Conservation (phyloP, 2,888 invertebrate species). For the Stenchaetothrips biformis region DNA sequence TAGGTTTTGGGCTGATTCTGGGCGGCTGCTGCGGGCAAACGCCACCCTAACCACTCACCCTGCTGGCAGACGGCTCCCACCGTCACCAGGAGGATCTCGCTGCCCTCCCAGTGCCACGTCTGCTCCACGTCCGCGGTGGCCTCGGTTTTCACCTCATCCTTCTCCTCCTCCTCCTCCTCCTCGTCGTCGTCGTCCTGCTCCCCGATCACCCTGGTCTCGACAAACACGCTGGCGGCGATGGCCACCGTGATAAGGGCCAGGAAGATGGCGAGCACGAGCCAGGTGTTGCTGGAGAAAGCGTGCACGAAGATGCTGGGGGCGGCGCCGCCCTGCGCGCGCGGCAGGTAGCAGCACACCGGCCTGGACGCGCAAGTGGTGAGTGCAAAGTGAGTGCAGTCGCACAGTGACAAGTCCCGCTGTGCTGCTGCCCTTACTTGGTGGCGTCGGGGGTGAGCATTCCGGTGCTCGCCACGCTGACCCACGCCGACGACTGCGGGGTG, state of each 20-base stretch:
- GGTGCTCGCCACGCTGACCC: neutral
- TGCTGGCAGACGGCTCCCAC: constrained; percentile 35
- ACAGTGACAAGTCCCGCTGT: neutral
- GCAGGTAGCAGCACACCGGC: constrained; percentile 4
- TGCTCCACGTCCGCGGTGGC: neutral
- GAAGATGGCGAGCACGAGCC: constrained; percentile 32
- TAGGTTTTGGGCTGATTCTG: too few relatives aligned
- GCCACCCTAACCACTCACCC: constrained; percentile 29
- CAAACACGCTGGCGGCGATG: constrained; percentile 32
- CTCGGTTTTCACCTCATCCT: neutral
- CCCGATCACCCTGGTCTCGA: constrained; percentile 29
- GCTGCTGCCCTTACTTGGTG: neutral
- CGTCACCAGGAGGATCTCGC: constrained; percentile 35
- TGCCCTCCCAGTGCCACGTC: constrained; percentile 34
- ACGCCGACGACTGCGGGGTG: neutral
- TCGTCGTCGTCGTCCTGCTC: neutral
- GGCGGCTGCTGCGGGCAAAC: too few relatives aligned
- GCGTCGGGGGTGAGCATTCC: neutral
- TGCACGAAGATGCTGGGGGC: constrained; percentile 34
- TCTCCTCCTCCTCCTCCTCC: neutral
- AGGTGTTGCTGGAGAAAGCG: constrained; percentile 34
- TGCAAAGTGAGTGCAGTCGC: neutral
- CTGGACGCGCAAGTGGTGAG: neutral
- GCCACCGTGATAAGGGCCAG: constrained; percentile 34
- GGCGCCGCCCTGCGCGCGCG: constrained; percentile 13